These are phyloP conservation scores for Cyphomyrus discorhynchus DNA, from an alignment of 2,113 vertebrate species.

Conservation along the genomic window DNA sequence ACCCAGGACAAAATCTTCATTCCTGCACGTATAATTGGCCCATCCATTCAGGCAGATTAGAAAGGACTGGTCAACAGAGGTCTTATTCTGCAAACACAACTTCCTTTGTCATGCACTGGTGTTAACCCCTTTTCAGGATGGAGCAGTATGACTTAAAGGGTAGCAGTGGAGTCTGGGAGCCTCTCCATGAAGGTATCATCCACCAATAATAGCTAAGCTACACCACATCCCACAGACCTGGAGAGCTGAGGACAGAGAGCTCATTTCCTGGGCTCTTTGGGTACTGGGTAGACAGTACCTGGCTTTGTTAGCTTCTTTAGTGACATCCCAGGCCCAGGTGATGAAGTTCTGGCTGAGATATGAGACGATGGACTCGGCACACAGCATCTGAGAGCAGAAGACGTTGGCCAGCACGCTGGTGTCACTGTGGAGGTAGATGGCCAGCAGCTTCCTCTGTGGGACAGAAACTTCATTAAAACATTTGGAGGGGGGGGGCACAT, in stretches of 20 bases:
- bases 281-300: slow-evolving; percentile 61
- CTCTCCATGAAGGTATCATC: slow-evolving; percentile 49
- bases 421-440: slow-evolving; percentile 99
- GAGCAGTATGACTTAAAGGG: slow-evolving; percentile 32
- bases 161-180: slow-evolving; percentile 34
- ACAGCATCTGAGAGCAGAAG: slow-evolving; percentile 99
- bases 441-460: slow-evolving; percentile 94
- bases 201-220: neutral
- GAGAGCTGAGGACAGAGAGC: neutral
- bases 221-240: neutral
- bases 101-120: slow-evolving; percentile 52
- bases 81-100: slow-evolving; percentile 61
- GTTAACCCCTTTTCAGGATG: slow-evolving; percentile 36
- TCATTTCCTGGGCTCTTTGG: neutral
- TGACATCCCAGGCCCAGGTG: slow-evolving; percentile 98
- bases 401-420: slow-evolving; percentile 98
- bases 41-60: slow-evolving; percentile 58
- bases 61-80: slow-evolving; percentile 60
- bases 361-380: slow-evolving; percentile 94
- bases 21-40: slow-evolving; percentile 54
- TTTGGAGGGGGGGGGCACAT: neutral
- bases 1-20: slow-evolving; percentile 28
- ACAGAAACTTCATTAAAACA: slow-evolving; percentile 8
- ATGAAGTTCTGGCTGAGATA: slow-evolving; percentile 99
- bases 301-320: slow-evolving; percentile 94